A percentile compares a stretch with the other conserved stretches of the same genome.
These are phyloP conservation scores for Conops quadrifasciatus DNA, from an alignment of 2,888 invertebrate genomes.

Conservation along the genomic window DNA sequence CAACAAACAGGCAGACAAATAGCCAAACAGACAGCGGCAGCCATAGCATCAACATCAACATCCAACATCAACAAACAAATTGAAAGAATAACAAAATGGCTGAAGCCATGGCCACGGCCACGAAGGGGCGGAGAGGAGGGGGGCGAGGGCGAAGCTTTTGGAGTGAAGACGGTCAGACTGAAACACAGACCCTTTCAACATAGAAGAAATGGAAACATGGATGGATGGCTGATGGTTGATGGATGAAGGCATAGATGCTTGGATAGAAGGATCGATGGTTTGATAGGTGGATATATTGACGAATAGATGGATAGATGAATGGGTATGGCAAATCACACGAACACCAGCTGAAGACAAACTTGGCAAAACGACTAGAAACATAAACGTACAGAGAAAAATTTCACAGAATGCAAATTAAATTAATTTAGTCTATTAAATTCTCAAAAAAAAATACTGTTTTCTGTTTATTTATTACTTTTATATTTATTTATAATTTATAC, in stretches of 20 bases:
- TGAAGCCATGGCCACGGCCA: too few relatives aligned
- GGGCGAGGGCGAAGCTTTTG: too few relatives aligned
- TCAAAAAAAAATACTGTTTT: too few relatives aligned
- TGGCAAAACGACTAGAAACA: background rate
- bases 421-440: too few relatives aligned
- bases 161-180: background rate
- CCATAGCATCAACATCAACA: background rate
- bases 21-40: background rate
- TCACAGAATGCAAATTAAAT: too few relatives aligned
- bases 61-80: background rate
- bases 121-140: too few relatives aligned
- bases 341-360: background rate
- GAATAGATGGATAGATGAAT: background rate
- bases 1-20: slow-evolving; percentile 9
- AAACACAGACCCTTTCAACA: background rate
- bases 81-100: slow-evolving; percentile 2
- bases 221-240: background rate
- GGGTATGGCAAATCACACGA: background rate
- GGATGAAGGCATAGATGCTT: background rate
- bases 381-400: background rate
- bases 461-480: too few relatives aligned
- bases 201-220: background rate
- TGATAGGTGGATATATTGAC: background rate
- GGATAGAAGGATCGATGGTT: background rate
- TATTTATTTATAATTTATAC: too few relatives aligned